Evolutionary conservation across 2,888 invertebrate genomes (phyloP), one percentile per base, ranked within the genome.

Genomic region (Troides oblongomaculatus): DNA sequence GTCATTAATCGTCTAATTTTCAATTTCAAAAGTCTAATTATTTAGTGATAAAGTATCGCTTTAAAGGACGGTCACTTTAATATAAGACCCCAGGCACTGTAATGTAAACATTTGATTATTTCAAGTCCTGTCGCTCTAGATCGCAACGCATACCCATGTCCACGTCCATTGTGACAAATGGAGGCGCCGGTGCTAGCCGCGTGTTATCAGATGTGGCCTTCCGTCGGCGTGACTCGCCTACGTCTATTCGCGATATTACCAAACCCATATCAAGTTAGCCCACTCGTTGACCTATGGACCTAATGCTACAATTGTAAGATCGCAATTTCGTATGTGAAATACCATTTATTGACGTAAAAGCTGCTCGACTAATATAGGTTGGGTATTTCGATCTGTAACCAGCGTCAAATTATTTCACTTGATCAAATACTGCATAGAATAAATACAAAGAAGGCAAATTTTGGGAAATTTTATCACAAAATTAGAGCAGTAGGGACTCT

Each of bases 91-190:
- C 50, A 50, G 18, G 1, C 36, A 21, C 62, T 53, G 57, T 64
- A 64, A 36, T 30, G 62, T 30, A n/a, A 67, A 63, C 61, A 62
- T 71, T 62, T 60, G 18, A 61, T 57, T 65, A 61, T 56, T 39
- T 69, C 25, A 46, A 57, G 50, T 66, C 6, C 46, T 64, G 59
- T 68, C 57, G 67, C 57, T 62, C 67, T 62, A 71, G 71, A 69
- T 69, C 69, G 60, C 50, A 30, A n/a, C 39, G 63, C 69, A 75
- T 72, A 73, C 77, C 50, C 50, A 50, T 50, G 50, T 50, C 74
- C 68, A 73, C 73, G 78, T 78, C 79, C 72, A 76, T 73, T 75
- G 78, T 83, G 84, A 84, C 81, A 81, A 83, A 83, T 83, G 79
- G 78, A 75, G 76, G 78, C 77, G 78, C 72, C 75, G 74, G 70